These are phyloP conservation scores for Myotis yumanensis DNA, from an alignment of 2,113 vertebrate species.

Conservation along the genomic window DNA sequence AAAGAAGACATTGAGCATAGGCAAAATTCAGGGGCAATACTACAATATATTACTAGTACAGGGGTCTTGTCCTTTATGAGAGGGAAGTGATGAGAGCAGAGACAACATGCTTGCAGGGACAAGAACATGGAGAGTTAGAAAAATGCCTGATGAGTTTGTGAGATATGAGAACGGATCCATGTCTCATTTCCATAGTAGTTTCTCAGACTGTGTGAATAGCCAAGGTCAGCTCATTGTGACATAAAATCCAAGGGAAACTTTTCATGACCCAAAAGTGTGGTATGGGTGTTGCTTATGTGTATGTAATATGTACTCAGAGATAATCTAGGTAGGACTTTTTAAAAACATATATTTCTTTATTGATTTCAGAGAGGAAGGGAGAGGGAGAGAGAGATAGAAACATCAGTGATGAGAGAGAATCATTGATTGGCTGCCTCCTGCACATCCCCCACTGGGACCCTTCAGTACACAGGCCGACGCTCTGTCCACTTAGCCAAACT, in stretches of 20 bases:
- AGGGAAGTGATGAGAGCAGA: background rate
- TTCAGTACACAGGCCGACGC: too few relatives aligned
- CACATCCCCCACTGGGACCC: too few relatives aligned
- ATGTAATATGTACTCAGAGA: background rate
- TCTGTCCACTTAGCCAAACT: too few relatives aligned
- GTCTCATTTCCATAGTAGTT: background rate
- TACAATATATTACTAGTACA: background rate
- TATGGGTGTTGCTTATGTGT: background rate
- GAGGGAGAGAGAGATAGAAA: background rate
- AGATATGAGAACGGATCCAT: background rate
- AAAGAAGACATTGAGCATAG: background rate
- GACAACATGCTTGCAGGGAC: background rate
- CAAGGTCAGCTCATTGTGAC: background rate
- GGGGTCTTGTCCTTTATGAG: background rate
- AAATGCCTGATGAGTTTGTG: background rate
- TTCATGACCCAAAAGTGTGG: background rate
- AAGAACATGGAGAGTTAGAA: background rate
- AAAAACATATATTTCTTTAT: too few relatives aligned
- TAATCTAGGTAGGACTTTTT: background rate
- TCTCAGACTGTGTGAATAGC: background rate
- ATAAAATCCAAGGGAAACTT: background rate
- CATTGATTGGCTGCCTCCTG: too few relatives aligned
- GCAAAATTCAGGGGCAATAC: background rate
- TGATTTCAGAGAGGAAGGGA: background rate
- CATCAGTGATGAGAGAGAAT: too few relatives aligned